phyloP scores from a whole-genome alignment of 2,797 vertebrate species.

The Myotis daubentonii region DNA sequence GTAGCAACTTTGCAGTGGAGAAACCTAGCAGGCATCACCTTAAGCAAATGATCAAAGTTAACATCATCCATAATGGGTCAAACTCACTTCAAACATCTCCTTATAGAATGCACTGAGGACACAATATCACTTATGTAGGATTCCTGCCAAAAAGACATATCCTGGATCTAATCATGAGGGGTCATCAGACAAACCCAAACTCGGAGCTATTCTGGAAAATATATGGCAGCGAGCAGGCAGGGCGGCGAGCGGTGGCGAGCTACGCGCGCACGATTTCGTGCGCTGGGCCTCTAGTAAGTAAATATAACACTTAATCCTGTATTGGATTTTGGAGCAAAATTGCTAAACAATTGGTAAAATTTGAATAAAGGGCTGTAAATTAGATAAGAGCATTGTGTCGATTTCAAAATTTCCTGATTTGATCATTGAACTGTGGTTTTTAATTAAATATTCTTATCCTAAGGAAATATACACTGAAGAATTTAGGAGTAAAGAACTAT shows the following conservation, averaged over 20 bases:
- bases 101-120: not conserved
- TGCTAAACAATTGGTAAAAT: not conserved
- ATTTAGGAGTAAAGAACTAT: not conserved
- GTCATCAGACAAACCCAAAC: not conserved
- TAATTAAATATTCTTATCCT: not conserved
- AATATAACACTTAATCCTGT: not conserved
- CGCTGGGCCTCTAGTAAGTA: not conserved
- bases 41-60: conserved; percentile 2
- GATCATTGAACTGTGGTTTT: not conserved
- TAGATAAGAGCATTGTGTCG: not conserved
- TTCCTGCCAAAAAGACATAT: not conserved
- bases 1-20: not conserved
- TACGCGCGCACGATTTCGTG: too few relatives aligned
- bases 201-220: not conserved
- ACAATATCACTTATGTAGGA: not conserved
- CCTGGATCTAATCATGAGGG: not conserved
- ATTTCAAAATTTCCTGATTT: not conserved
- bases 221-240: not conserved
- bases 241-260: too few relatives aligned
- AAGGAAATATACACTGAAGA: not conserved
- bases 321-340: not conserved
- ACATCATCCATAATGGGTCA: not conserved
- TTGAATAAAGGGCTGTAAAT: not conserved
- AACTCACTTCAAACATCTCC: not conserved
- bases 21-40: conserved; percentile 11